Evolutionary conservation across 2,888 invertebrate genomes (phyloP), one percentile per base, ranked within the genome.

Genomic region (Macaria notata): DNA sequence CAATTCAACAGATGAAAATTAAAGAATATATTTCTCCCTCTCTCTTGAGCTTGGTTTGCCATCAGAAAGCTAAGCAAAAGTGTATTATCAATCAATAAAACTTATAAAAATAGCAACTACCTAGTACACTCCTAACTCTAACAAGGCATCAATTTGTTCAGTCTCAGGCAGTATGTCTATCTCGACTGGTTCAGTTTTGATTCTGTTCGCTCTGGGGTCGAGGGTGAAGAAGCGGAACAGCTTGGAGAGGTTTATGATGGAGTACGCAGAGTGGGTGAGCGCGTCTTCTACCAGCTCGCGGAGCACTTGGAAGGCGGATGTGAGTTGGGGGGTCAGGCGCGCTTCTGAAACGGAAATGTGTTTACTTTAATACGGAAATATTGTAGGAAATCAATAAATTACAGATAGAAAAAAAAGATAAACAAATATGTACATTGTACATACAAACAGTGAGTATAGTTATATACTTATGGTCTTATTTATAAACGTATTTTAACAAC

Each of bases 271-370:
- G 69, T 93, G 93, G 31, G 93, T 92, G 62, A 96, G 82, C 70
- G 93, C 92, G 64, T 93, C 94, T 69, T 95, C 95, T 3, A 95
- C 93, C 42, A 93, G 92, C 73, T 95, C 95, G 66, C 93, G 94
- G 8, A 96, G 81, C 6, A 87, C 82, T 69, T 93, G 92, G 70
- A 94, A 95, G 9, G 94, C 94, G 36, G 88, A 72, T 55, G 92
- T 81, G 2, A 93, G 71, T 66, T 92, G 92, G 1, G 92, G 79
- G 0, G 92, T 82, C 33, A 93, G 68, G 59, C 86, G 81, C 7
- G 86, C 76, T 84, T 92, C 94, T 94, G 84, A 61, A 92, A 92
- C 9, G 47, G 56, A 45, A 46, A 52, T 45, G 62, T 36, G 19
- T 19, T 19, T 19, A 19, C 1, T 19, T 19, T 19, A 19, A 19